These are phyloP conservation scores for Caenorhabditis tropicalis DNA, from an alignment of 1,140 invertebrate genomes.

Conservation along the genomic window DNA sequence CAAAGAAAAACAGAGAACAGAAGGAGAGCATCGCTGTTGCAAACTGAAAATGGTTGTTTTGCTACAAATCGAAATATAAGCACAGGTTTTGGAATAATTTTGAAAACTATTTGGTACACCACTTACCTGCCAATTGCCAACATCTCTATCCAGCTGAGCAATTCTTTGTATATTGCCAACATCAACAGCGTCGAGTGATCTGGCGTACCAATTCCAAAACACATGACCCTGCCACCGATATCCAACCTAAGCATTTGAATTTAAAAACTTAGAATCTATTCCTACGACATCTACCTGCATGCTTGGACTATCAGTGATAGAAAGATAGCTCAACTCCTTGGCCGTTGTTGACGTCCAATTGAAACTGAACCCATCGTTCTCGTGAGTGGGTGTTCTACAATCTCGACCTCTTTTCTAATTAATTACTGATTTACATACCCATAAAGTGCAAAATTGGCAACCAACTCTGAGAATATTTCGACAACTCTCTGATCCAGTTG, in stretches of 20 bases:
- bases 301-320: constrained; percentile 68
- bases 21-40: constrained; percentile 72
- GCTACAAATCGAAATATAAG: neutral
- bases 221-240: constrained; percentile 69
- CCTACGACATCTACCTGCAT: constrained; percentile 62
- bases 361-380: constrained; percentile 65
- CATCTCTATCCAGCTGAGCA: constrained; percentile 68
- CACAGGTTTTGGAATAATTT: neutral
- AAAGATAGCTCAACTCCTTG: constrained; percentile 67
- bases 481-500: constrained; percentile 69
- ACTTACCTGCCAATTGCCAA: constrained; percentile 71
- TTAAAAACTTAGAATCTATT: constrained; percentile 42
- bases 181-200: constrained; percentile 70
- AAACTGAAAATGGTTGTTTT: constrained; percentile 57
- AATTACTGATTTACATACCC: constrained; percentile 55
- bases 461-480: constrained; percentile 70
- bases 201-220: constrained; percentile 67
- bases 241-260: constrained; percentile 15
- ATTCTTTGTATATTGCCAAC: constrained; percentile 70
- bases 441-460: constrained; percentile 65
- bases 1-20: constrained; percentile 71
- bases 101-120: no score
- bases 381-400: constrained; percentile 69
- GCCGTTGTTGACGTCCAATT: constrained; percentile 67
- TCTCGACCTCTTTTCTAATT: neutral